Evolutionary conservation across 2,113 vertebrate species (phyloP).

Genomic region (Etia nguti): DNA sequence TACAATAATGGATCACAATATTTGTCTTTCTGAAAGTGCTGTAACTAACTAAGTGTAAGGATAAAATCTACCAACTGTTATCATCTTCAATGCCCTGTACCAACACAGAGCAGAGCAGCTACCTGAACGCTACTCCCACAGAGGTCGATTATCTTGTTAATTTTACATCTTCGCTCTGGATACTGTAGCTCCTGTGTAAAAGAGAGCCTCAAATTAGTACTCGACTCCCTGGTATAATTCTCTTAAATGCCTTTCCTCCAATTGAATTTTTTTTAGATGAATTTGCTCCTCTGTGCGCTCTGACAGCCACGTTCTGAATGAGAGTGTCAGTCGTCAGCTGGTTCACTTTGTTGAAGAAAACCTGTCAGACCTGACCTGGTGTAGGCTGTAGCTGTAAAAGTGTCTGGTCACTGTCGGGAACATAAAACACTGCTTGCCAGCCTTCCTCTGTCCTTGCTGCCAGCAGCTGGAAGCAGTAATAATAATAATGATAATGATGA

Average conservation of each 20-base stretch:
- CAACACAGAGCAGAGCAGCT: no score
- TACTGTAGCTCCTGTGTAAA: neutral
- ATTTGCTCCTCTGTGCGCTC: neutral
- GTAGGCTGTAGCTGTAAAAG: no score
- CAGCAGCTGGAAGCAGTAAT: neutral
- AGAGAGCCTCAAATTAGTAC: neutral
- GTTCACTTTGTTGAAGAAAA: neutral
- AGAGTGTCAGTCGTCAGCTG: neutral
- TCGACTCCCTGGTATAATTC: rapidly evolving
- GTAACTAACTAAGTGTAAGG: no score
- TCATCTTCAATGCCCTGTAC: no score
- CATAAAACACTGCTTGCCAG: neutral
- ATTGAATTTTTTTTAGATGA: rapidly evolving
- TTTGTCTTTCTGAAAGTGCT: no score
- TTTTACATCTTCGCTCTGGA: neutral
- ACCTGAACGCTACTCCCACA: no score
- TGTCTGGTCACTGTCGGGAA: no score
- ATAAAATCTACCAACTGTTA: no score
- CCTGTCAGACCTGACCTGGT: neutral
- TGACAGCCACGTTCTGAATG: no score
- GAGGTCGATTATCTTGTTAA: no score
- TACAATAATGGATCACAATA: no score
- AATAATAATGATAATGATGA: neutral
- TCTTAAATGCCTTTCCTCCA: rapidly evolving
- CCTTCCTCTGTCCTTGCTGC: rapidly evolving